Conservation (phyloP, 2,888 invertebrate genomes). For the Drosophila rellima region DNA sequence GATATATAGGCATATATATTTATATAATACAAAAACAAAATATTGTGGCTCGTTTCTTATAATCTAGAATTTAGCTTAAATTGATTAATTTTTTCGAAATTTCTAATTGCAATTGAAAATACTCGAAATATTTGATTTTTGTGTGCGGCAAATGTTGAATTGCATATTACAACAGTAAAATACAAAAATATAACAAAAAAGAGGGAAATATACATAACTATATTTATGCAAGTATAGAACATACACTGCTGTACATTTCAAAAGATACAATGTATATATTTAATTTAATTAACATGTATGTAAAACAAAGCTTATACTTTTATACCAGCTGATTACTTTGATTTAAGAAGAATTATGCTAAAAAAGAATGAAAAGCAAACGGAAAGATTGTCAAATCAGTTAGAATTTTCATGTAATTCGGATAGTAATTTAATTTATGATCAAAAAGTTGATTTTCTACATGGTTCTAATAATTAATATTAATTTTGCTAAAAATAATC, state of each 20-base stretch:
- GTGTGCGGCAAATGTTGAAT: conserved; percentile 31
- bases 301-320: background rate
- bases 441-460: background rate
- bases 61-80: conserved; percentile 60
- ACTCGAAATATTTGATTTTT: conserved; percentile 15
- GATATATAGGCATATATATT: conserved; percentile 44
- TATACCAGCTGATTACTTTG: background rate
- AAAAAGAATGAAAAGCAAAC: background rate
- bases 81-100: conserved; percentile 1
- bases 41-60: conserved; percentile 36
- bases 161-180: background rate
- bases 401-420: background rate
- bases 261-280: conserved; percentile 1
- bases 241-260: conserved; percentile 13
- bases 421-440: background rate
- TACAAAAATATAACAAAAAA: conserved; percentile 13
- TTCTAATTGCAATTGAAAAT: conserved; percentile 18
- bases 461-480: background rate
- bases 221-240: background rate
- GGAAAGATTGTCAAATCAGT: background rate
- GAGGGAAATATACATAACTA: conserved; percentile 9
- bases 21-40: conserved; percentile 44
- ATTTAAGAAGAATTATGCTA: background rate
- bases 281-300: background rate
- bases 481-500: background rate